Evolutionary conservation across 2,113 vertebrate species (phyloP).

Genomic region (Tauraco erythrolophus): DNA sequence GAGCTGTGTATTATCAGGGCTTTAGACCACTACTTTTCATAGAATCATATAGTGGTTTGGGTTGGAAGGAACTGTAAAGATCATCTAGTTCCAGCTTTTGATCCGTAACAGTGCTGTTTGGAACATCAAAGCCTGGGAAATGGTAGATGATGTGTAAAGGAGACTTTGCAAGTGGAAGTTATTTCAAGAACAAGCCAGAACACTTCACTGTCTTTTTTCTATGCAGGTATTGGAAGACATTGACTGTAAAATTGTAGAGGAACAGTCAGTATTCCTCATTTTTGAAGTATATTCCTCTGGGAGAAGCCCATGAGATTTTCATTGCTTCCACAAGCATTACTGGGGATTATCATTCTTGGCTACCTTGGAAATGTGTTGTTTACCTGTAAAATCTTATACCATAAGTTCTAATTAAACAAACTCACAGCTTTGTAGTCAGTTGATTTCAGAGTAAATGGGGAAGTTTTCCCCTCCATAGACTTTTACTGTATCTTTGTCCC

Average conservation of each 20-base stretch:
- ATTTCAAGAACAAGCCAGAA: neutral
- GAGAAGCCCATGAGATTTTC: neutral
- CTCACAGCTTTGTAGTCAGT: neutral
- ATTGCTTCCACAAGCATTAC: neutral
- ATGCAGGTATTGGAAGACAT: neutral
- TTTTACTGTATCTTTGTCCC: neutral
- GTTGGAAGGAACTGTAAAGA: too few relatives aligned
- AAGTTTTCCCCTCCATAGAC: neutral
- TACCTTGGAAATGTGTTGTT: neutral
- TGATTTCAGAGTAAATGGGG: neutral
- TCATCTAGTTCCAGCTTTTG: neutral
- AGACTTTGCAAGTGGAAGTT: neutral
- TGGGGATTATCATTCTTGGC: neutral
- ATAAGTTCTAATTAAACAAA: neutral
- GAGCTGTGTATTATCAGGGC: neutral
- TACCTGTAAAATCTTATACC: neutral
- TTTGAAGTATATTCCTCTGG: neutral
- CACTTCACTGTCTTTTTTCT: neutral
- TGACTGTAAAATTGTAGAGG: neutral
- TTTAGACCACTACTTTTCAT: neutral
- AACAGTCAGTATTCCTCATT: neutral
- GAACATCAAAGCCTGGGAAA: neutral
- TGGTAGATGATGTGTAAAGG: neutral
- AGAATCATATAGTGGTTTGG: too few relatives aligned
- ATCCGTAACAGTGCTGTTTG: neutral